A percentile compares a stretch with the other conserved stretches of the same genome.
Conservation (phyloP, 2,888 invertebrate genomes). For the Cephus sareptanus region DNA sequence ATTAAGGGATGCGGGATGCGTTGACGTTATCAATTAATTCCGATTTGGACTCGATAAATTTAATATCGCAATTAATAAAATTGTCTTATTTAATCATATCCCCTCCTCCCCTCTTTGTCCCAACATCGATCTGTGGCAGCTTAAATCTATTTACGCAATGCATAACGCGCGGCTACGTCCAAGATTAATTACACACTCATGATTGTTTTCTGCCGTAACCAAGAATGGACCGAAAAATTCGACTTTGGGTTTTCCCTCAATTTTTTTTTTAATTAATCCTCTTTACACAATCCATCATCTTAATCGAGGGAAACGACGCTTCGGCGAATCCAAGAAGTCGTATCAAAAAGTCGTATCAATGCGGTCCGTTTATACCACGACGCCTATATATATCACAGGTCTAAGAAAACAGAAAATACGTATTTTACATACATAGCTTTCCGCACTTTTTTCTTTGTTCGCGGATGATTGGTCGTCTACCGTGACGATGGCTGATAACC, state of each 20-base stretch:
- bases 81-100: neutral
- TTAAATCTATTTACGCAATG: slow-evolving; percentile 11
- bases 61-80: neutral
- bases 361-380: slow-evolving; percentile 12
- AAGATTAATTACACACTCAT: slow-evolving; percentile 29
- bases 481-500: neutral
- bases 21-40: neutral
- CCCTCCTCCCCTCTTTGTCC: neutral
- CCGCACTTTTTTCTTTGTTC: neutral
- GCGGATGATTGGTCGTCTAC: neutral
- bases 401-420: slow-evolving; percentile 43
- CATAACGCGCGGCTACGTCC: neutral
- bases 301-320: neutral
- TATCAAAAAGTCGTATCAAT: neutral
- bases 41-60: neutral
- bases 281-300: too few species aligned
- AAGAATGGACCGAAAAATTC: neutral
- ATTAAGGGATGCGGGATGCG: neutral
- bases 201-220: slow-evolving; percentile 51
- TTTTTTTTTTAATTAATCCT: neutral
- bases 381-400: slow-evolving; percentile 54
- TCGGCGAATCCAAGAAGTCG: neutral
- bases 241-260: neutral
- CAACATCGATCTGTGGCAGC: neutral
- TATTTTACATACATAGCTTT: slow-evolving; percentile 4